These are phyloP conservation scores for Onthophagus taurus DNA, from an alignment of 1,140 invertebrate genomes.

Conservation along the genomic window DNA sequence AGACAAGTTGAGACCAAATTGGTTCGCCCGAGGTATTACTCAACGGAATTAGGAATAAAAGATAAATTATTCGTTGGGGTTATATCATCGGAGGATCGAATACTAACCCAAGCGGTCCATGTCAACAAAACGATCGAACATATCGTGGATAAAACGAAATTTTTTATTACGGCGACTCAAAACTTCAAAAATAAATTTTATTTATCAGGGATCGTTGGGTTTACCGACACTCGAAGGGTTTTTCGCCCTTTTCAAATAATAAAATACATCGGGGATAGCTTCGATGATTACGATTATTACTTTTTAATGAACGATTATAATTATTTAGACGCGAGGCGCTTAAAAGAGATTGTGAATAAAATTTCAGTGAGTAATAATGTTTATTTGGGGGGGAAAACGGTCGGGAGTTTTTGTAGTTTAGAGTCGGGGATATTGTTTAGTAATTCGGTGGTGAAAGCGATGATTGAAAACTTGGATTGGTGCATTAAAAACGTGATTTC, in stretches of 20 bases:
- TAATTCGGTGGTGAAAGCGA: slow-evolving; percentile 62
- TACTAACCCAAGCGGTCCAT: slow-evolving; percentile 60
- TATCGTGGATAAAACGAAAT: slow-evolving; percentile 68
- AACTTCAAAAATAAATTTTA: slow-evolving; percentile 55
- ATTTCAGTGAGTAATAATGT: slow-evolving; percentile 76
- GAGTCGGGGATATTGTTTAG: slow-evolving; percentile 67
- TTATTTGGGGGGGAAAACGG: slow-evolving; percentile 59
- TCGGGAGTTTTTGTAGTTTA: slow-evolving; percentile 51
- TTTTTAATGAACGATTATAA: slow-evolving; percentile 73
- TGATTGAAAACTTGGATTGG: slow-evolving; percentile 69
- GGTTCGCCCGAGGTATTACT: slow-evolving; percentile 79
- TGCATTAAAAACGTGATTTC: slow-evolving; percentile 76
- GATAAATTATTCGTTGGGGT: slow-evolving; percentile 83
- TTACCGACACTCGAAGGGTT: slow-evolving; percentile 64
- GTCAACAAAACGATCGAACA: slow-evolving; percentile 73
- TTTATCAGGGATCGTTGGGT: slow-evolving; percentile 68
- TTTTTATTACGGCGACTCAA: slow-evolving; percentile 57
- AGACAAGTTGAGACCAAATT: slow-evolving; percentile 32
- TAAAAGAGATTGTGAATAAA: slow-evolving; percentile 58
- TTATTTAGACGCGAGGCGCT: slow-evolving; percentile 64
- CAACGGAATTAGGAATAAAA: slow-evolving; percentile 82
- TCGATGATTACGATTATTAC: slow-evolving; percentile 85
- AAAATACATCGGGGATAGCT: slow-evolving; percentile 84
- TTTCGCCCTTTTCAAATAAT: slow-evolving; percentile 73
- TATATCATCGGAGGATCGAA: slow-evolving; percentile 60